These are phyloP conservation scores for Phallusia fumigata DNA, from an alignment of 23 tunicate species.

Conservation along the genomic window DNA sequence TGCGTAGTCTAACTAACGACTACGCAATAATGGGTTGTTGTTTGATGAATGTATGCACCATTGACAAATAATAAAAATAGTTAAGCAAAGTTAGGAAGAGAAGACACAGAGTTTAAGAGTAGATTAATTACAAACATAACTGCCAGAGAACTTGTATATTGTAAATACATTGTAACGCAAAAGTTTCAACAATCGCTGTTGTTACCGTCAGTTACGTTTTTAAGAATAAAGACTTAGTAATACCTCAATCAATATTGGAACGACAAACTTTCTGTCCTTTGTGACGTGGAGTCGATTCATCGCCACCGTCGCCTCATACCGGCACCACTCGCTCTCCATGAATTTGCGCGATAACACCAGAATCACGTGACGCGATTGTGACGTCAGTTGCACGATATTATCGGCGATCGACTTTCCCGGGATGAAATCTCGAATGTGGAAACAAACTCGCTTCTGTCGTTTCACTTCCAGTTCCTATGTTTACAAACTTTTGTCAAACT, in stretches of 20 bases:
- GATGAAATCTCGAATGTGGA: conserved; percentile 46
- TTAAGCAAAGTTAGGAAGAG: too few species aligned
- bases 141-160: too few species aligned
- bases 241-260: conserved; percentile 2
- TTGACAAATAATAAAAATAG: too few species aligned
- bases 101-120: too few species aligned
- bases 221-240: too few species aligned
- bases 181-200: too few species aligned
- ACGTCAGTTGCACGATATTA: conserved; percentile 45
- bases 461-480: conserved; percentile 44
- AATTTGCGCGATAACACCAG: conserved; percentile 33
- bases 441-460: conserved; percentile 19
- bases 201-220: too few species aligned
- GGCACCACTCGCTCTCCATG: conserved; percentile 34
- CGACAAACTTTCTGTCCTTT: background rate
- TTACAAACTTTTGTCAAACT: background rate
- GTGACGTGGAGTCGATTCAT: background rate
- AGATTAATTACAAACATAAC: too few species aligned
- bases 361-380: conserved; percentile 34
- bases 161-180: too few species aligned
- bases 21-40: too few species aligned
- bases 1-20: too few species aligned
- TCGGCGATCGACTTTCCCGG: conserved; percentile 39
- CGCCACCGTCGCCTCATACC: conserved; percentile 50
- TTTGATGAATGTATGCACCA: too few species aligned